These are phyloP conservation scores for Drosophila kohkoa DNA, from an alignment of 1,140 invertebrate species.

Conservation along the genomic window DNA sequence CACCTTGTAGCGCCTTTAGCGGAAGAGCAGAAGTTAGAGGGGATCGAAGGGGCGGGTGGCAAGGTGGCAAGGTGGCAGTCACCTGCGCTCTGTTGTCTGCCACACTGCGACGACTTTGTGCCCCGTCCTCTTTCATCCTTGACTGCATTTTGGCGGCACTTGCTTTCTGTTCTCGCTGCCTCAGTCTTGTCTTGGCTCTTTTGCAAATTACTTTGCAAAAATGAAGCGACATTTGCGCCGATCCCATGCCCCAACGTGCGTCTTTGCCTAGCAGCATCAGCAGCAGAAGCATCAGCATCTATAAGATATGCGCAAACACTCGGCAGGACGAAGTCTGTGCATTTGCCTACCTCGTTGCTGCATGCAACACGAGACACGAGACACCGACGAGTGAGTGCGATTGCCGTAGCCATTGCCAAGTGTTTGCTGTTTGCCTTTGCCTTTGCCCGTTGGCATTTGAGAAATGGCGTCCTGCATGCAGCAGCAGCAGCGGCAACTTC, in stretches of 20 bases:
- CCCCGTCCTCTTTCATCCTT: slow-evolving; percentile 70
- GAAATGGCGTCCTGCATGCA: slow-evolving; percentile 67
- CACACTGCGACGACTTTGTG: slow-evolving; percentile 21
- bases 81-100: neutral
- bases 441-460: slow-evolving; percentile 71
- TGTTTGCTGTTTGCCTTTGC: slow-evolving; percentile 44
- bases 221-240: slow-evolving; percentile 68
- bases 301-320: slow-evolving; percentile 60
- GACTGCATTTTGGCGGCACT: slow-evolving; percentile 80
- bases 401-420: slow-evolving; percentile 11
- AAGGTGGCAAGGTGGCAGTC: slow-evolving; percentile 39
- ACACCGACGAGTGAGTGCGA: slow-evolving; percentile 12
- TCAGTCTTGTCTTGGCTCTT: slow-evolving; percentile 56
- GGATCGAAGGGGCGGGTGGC: neutral
- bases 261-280: slow-evolving; percentile 7
- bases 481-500: slow-evolving; percentile 45
- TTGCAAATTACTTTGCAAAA: slow-evolving; percentile 84
- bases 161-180: slow-evolving; percentile 64
- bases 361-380: neutral
- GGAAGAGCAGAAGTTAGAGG: slow-evolving; percentile 3
- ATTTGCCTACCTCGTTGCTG: slow-evolving; percentile 36
- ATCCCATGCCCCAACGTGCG: neutral
- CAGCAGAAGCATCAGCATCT: neutral
- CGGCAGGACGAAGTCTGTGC: slow-evolving; percentile 20
- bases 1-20: slow-evolving; percentile 70